Percentiles rank a stretch among this genome's conserved stretches.
Conservation (phyloP, 2,888 invertebrate genomes). For the Folsomia manolachei region DNA sequence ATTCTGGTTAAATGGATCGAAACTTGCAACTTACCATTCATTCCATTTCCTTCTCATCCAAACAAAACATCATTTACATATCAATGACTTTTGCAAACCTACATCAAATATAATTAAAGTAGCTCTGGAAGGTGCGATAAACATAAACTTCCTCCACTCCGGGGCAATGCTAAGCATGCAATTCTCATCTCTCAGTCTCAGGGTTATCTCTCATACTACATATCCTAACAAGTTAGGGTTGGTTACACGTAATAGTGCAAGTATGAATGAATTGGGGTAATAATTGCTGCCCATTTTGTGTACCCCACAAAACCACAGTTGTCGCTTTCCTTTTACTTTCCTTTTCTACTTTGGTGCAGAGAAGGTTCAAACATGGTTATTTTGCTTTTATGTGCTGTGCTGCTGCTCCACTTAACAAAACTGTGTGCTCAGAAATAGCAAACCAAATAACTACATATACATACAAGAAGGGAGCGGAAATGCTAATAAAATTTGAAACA, state of each 20-base stretch:
- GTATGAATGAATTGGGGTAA: not conserved
- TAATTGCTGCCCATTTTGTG: not conserved
- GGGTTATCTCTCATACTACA: not conserved
- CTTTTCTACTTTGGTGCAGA: too few relatives aligned
- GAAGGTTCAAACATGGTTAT: too few relatives aligned
- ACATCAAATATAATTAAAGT: conserved; percentile 2
- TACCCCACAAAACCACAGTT: not conserved
- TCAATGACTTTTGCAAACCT: not conserved
- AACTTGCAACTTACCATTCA: not conserved
- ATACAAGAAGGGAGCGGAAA: not conserved
- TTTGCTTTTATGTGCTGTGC: too few relatives aligned
- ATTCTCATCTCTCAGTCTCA: not conserved
- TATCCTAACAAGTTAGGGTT: too few relatives aligned
- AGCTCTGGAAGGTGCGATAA: not conserved
- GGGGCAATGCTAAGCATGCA: not conserved
- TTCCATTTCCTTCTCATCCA: too few relatives aligned
- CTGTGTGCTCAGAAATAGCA: not conserved
- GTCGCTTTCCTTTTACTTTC: too few relatives aligned
- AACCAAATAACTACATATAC: too few relatives aligned
- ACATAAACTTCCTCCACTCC: not conserved
- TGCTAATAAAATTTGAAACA: not conserved
- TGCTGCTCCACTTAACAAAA: not conserved
- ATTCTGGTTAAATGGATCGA: not conserved
- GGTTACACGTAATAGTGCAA: not conserved
- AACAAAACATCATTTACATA: conserved; percentile 3